phyloP scores from a whole-genome alignment of 1,140 invertebrate genomes.

The Heliothis subflexa region DNA sequence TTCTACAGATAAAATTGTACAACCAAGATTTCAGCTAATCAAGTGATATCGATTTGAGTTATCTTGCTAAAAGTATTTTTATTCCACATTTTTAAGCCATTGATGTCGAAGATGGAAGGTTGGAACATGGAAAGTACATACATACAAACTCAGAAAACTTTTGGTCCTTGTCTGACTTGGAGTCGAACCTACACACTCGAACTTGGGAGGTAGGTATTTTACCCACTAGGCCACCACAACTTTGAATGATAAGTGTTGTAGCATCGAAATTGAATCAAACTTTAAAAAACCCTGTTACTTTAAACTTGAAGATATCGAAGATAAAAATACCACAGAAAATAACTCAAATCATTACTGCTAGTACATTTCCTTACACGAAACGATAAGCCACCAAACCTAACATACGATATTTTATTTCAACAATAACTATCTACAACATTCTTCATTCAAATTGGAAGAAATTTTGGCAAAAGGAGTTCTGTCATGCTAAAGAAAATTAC shows the following conservation, averaged over 20 bases:
- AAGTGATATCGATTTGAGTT: conserved; percentile 1
- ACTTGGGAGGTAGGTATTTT: no score
- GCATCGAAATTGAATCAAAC: no score
- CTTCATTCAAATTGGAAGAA: conserved; percentile 58
- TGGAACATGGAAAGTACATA: no score
- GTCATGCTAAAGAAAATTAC: conserved; percentile 40
- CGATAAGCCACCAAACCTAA: conserved; percentile 1
- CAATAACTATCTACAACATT: conserved; percentile 29
- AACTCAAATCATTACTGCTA: conserved; percentile 18
- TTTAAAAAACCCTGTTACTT: no score
- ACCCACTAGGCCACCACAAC: no score
- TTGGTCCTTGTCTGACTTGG: no score
- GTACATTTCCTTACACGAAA: conserved; percentile 5
- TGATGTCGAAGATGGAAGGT: no score
- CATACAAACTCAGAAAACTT: no score
- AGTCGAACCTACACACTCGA: no score
- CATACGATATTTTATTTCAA: conserved; percentile 22
- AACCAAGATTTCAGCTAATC: not conserved
- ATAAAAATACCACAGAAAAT: not conserved
- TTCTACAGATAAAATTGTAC: conserved; percentile 9
- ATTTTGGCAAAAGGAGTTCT: conserved; percentile 67
- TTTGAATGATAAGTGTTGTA: no score
- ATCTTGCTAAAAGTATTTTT: not conserved
- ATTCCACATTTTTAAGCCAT: not conserved
- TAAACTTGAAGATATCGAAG: no score